These are phyloP conservation scores for Ceyx margarethae DNA, from an alignment of 2,113 vertebrate species.

Conservation along the genomic window DNA sequence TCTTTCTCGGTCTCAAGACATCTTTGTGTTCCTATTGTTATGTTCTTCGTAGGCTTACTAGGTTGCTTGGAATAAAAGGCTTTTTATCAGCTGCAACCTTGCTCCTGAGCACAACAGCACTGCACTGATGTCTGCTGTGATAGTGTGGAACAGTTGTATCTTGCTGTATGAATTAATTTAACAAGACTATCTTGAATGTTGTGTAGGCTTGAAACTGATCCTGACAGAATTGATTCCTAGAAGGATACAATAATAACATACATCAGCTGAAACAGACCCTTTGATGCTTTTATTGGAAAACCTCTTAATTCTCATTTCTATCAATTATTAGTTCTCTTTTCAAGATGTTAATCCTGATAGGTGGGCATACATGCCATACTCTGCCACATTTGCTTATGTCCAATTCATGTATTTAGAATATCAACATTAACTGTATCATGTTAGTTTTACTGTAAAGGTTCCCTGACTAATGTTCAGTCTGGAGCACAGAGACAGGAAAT, in stretches of 20 bases:
- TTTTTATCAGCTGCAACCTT: background rate
- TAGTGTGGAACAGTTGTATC: background rate
- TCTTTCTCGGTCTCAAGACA: background rate
- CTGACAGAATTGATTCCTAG: background rate
- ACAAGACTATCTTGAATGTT: background rate
- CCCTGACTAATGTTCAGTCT: background rate
- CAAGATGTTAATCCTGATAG: background rate
- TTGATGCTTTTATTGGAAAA: background rate
- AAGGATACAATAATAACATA: rapidly evolving
- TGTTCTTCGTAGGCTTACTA: background rate
- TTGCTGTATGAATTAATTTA: background rate
- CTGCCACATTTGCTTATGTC: background rate
- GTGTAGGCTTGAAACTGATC: background rate
- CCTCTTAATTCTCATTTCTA: background rate
- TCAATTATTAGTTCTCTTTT: background rate
- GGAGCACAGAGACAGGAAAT: background rate
- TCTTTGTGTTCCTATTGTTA: background rate
- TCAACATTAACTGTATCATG: background rate
- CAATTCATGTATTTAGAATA: background rate
- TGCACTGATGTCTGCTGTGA: background rate
- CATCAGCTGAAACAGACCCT: background rate
- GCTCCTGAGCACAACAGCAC: background rate
- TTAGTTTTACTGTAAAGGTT: background rate
- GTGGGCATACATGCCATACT: rapidly evolving
- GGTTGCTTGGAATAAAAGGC: background rate